A percentile compares a stretch with the other conserved stretches of the same genome.
These are phyloP conservation scores for Strix occidentalis DNA, from an alignment of 2,797 vertebrate species.

Conservation along the genomic window DNA sequence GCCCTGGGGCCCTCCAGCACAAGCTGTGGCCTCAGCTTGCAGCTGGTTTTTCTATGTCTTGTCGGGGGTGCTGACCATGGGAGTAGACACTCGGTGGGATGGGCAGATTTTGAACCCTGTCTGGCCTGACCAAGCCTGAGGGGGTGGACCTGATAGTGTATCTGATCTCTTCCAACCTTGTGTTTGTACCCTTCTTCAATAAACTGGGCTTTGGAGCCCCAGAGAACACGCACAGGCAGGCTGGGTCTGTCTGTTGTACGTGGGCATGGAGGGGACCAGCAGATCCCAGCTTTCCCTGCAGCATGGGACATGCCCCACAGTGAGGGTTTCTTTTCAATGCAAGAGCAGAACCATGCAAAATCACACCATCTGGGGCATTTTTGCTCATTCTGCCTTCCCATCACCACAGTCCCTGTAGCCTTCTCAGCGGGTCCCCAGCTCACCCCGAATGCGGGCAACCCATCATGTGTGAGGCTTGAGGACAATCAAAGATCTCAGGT, in stretches of 20 bases:
- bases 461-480: rapidly evolving
- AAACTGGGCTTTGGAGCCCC: rapidly evolving
- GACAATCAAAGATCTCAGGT: neutral
- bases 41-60: rapidly evolving
- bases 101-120: neutral
- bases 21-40: neutral
- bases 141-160: neutral
- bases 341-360: neutral
- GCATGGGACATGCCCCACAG: neutral
- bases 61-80: neutral
- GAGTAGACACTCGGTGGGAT: rapidly evolving
- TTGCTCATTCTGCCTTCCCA: neutral
- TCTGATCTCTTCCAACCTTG: neutral
- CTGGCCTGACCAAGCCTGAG: neutral
- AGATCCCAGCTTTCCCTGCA: neutral
- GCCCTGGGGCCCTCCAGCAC: neutral
- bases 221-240: neutral
- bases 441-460: neutral
- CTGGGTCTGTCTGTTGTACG: neutral
- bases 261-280: neutral
- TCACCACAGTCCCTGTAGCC: neutral
- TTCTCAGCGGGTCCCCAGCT: neutral
- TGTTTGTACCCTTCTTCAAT: neutral
- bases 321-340: rapidly evolving
- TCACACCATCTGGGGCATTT: neutral